Evolutionary conservation across 2,888 invertebrate genomes (phyloP), one percentile per base, ranked within the genome.

Genomic region (Hyalella azteca): DNA sequence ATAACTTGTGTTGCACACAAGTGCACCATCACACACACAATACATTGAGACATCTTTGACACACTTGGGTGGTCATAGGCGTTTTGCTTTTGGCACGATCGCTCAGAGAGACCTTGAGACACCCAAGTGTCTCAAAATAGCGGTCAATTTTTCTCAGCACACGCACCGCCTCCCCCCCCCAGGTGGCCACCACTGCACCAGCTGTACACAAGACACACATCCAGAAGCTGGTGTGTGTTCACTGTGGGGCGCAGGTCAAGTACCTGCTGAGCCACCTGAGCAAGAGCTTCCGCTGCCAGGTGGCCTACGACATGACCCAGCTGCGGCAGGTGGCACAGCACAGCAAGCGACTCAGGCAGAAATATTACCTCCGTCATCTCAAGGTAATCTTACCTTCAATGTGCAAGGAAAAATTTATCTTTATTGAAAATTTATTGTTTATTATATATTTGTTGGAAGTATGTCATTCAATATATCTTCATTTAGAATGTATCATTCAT

Each of bases 281-380:
- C 32, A 59, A 59, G 59, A 59, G 59, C 59, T 59, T 59, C 59
- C 59, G 32, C 29, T 59, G 59, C 59, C 59, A 59, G 59, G 59
- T 59, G n/a, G 32, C 26, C 29, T 59, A 59, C 59, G 59, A 59
- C 59, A 59, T 59, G 59, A 59, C 59, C 32, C 59, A 4, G 1
- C 59, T 59, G 29, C 26, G 59, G 26, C 29, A 59, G 59, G 29
- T 29, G 59, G 26, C 59, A 3, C 29, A 59, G 59, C 29, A 59
- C 29, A 59, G 7, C 59, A 59, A 59, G 59, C 26, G 59, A 5
- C 26, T 59, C 59, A 26, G 59, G 13, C 59, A 59, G 32, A 59
- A 59, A 32, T 32, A 59, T 32, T 59, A 59, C 59, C 29, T 59
- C 29, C 19, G 22, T 13, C 32, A 59, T 32, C 26, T 26, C 1